These are phyloP conservation scores for Poecilia latipinna DNA, from an alignment of 2,113 vertebrate genomes.

Conservation along the genomic window DNA sequence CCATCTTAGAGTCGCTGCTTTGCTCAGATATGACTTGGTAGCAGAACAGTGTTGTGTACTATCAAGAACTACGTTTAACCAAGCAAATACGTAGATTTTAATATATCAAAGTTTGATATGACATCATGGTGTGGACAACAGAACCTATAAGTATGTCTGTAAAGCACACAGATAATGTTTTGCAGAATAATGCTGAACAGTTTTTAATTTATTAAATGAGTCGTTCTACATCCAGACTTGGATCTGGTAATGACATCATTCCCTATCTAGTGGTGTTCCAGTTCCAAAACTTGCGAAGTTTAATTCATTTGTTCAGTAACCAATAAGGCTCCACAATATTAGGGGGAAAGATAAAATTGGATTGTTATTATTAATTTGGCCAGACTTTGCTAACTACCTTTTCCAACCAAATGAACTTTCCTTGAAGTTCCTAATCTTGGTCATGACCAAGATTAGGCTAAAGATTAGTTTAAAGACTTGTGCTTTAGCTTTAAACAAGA, in stretches of 20 bases:
- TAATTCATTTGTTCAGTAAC: neutral
- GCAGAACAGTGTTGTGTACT: neutral
- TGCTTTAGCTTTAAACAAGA: too few relatives aligned
- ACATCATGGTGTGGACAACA: too few relatives aligned
- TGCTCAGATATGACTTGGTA: neutral
- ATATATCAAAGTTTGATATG: neutral
- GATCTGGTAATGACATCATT: too few relatives aligned
- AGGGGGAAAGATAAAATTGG: neutral
- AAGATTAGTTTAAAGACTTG: too few relatives aligned
- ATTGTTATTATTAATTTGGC: neutral
- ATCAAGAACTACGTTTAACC: neutral
- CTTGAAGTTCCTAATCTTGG: too few relatives aligned
- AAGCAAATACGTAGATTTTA: neutral
- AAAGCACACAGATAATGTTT: neutral
- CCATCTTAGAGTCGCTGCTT: constrained; percentile 14
- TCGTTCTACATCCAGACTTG: too few relatives aligned
- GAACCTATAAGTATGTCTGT: neutral
- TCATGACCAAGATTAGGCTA: too few relatives aligned
- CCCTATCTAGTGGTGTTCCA: too few relatives aligned
- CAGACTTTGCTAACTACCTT: neutral
- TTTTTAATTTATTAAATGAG: too few relatives aligned
- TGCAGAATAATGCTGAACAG: neutral
- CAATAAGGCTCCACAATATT: neutral
- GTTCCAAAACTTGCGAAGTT: too few relatives aligned
- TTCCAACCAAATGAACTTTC: too few relatives aligned